Percentiles rank a stretch among this genome's conserved stretches.
Conservation (phyloP, 2,113 vertebrate species). For the Catagonus wagneri region DNA sequence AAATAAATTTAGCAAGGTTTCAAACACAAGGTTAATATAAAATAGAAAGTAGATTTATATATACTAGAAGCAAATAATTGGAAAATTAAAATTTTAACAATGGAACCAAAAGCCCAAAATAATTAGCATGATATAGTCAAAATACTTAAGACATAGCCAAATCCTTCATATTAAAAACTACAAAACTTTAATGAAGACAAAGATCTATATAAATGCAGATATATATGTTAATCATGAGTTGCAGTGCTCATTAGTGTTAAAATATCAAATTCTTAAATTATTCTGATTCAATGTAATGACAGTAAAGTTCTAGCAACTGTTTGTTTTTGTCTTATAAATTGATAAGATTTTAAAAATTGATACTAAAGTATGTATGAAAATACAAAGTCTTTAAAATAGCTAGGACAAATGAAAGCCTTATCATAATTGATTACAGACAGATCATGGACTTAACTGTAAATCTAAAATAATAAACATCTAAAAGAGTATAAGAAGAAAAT, state of each 20-base stretch:
- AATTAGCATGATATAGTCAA: not conserved
- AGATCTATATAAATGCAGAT: not conserved
- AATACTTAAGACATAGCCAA: not conserved
- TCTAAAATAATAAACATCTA: not conserved
- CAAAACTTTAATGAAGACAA: not conserved
- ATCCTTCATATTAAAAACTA: not conserved
- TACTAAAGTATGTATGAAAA: not conserved
- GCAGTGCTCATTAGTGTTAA: not conserved
- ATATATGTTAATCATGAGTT: not conserved
- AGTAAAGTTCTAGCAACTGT: not conserved
- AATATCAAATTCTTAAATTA: not conserved
- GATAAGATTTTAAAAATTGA: not conserved
- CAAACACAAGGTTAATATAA: not conserved
- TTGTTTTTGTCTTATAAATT: not conserved
- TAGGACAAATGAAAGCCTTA: not conserved
- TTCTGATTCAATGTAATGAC: not conserved
- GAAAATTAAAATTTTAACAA: not conserved
- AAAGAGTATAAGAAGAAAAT: not conserved
- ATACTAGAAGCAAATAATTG: not conserved
- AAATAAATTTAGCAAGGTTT: not conserved
- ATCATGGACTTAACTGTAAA: not conserved
- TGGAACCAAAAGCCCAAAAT: not conserved
- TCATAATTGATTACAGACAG: not conserved
- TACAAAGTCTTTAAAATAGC: not conserved
- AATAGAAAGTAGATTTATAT: not conserved